Evolutionary conservation across 2,797 vertebrate species (phyloP).

Genomic region (Todus mexicanus): DNA sequence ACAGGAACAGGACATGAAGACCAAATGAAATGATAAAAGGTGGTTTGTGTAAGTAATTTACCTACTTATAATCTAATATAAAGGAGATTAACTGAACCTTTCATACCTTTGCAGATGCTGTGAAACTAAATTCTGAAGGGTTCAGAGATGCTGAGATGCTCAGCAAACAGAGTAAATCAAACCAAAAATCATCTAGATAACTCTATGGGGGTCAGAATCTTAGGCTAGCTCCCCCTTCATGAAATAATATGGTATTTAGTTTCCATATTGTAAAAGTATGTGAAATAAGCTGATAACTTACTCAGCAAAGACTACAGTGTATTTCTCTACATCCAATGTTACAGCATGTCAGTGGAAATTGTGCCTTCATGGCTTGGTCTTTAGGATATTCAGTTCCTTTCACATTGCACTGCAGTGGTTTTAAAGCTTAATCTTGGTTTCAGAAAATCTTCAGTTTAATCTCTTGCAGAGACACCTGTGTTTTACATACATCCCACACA

Average conservation of each 20-base stretch:
- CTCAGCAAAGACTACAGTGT: background rate
- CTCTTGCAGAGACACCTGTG: background rate
- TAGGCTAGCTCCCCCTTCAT: background rate
- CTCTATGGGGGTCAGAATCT: background rate
- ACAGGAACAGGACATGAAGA: background rate
- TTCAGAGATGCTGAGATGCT: background rate
- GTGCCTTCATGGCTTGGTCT: background rate
- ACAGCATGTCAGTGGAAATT: background rate
- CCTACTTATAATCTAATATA: background rate
- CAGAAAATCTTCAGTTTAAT: background rate
- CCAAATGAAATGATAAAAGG: background rate
- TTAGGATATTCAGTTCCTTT: background rate
- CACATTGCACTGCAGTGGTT: background rate
- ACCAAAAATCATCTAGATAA: background rate
- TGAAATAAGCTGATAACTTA: background rate
- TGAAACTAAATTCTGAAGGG: background rate
- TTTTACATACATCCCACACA: background rate
- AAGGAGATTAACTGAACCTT: background rate
- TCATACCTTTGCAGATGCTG: background rate
- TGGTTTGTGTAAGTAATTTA: background rate
- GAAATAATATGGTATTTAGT: background rate
- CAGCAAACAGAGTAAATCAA: background rate
- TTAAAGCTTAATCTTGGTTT: background rate
- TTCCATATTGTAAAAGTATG: background rate
- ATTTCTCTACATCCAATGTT: accelerated